Evolutionary conservation across 2,888 invertebrate species (phyloP), one percentile per base, ranked within the genome.

Genomic region (Caenorhabditis angaria): DNA sequence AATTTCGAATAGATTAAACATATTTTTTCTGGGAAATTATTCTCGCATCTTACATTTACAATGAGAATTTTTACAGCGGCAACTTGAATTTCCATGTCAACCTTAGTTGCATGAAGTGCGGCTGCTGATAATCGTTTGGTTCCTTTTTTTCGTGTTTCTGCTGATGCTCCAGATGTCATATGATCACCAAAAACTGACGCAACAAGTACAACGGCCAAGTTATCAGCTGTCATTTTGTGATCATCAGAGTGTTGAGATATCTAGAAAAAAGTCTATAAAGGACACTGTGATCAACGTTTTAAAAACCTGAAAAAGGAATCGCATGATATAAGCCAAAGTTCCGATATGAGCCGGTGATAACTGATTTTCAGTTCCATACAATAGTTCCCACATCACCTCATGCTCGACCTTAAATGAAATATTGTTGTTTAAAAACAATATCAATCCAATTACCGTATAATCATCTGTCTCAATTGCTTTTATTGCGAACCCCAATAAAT

Each of bases 141-240:
- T 20, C 59, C 60, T 41, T 70, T 70, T 29, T 65, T 70, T 27
- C 65, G 47, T 5, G 70, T 53, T 35, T 65, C 70, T 2, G 70
- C 65, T 0, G 62, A 62, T 20, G 64, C 70, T 10, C 69, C 10
- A 41, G 18, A 41, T 3, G 41, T 12, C 71, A 71, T 71, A 14
- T 41, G 67, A 22, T 79, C 81, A 25, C 72, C 66, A 54, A 83
- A 83, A 5, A 83, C 64, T 1, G 80, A 77, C 20, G 76, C 80
- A 10, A 81, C 81, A 22, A 83, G 77, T 1, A 82, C 81, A 0
- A 76, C 75, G 3, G 81, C 80, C 55, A 83, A 55, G 61, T 81
- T 83, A n/a, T 72, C 67, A 5, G 65, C 53, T 4, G 70, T 74
- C 83, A 83, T 83, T 48, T 80, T 80, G 51, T 83, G 72, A 0